Evolutionary conservation across 2,888 invertebrate genomes (phyloP), one percentile per base, ranked within the genome.

Genomic region (Stratiomys singularior): DNA sequence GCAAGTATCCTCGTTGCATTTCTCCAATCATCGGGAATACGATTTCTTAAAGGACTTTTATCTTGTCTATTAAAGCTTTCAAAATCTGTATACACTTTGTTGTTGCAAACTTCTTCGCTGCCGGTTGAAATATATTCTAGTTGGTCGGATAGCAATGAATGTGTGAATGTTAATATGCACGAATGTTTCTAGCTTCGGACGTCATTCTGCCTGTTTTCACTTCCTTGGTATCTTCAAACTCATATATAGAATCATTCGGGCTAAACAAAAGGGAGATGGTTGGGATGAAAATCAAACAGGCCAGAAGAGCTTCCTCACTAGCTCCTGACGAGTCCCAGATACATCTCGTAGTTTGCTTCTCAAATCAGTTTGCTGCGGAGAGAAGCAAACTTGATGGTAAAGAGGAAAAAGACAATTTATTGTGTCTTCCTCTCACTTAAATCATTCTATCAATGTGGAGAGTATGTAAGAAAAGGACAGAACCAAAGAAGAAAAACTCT

Each of bases 361-460:
- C 37, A 74, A 37, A 37, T 23, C 58, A n/a, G 58, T 30, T 21
- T n/a, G n/a, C 44, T 47, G 18, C 27, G 67, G 13, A 67, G 21
- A 30, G 13, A 58, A 23, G 21, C 9, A 18, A 15, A 23, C 9
- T 18, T 15, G n/a, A n/a, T 18, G 23, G n/a, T 27, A 52, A 28
- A 44, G 46, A 21, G 25, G 69, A 56, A 77, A 60, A 71, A 71
- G 60, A 58, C 77, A 79, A 80, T 80, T 80, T 80, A 80, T 80
- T 77, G 77, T 77, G 78, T 80, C 79, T 79, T 80, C 76, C 79
- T 79, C 77, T 67, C 78, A 64, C 80, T 78, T 81, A 81, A 81
- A 81, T 81, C 80, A 81, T 81, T 80, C 81, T 79, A 79, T 81
- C 81, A 81, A 79, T 77, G 77, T 77, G 67, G 78, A 76, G 78